Evolutionary conservation across 2,888 invertebrate species (phyloP).

Genomic region (Acrobasis repandana): DNA sequence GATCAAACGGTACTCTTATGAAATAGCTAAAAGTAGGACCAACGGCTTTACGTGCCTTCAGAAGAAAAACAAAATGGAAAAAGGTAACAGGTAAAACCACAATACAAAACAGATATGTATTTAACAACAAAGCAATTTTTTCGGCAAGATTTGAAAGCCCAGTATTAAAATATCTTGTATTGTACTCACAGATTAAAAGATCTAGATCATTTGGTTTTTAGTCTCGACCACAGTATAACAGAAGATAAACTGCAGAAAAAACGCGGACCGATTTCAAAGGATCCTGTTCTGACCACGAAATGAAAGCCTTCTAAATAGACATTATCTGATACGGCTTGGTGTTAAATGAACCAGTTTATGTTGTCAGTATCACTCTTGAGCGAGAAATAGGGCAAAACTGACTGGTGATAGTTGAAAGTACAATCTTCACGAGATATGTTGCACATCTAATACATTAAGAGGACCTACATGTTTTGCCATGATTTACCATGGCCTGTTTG

Average conservation of each 20-base stretch:
- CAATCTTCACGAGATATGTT: not conserved
- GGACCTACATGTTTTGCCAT: too few relatives aligned
- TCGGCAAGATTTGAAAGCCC: too few relatives aligned
- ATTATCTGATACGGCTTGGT: not conserved
- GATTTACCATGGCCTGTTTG: too few relatives aligned
- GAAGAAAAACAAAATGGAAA: too few relatives aligned
- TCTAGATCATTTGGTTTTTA: not conserved
- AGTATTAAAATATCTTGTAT: too few relatives aligned
- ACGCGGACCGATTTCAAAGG: slow-evolving; percentile 6
- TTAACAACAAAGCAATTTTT: too few relatives aligned
- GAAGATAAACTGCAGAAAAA: not conserved
- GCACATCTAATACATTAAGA: too few relatives aligned
- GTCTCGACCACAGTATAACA: not conserved
- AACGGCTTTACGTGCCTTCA: too few relatives aligned
- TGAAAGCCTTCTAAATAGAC: not conserved
- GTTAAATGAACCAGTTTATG: not conserved
- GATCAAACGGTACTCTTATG: too few relatives aligned
- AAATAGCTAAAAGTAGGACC: too few relatives aligned
- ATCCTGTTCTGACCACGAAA: slow-evolving; percentile 6
- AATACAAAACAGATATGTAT: too few relatives aligned
- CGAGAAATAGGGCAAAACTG: not conserved
- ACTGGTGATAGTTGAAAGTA: not conserved
- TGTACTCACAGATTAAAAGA: not conserved
- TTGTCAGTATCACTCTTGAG: not conserved
- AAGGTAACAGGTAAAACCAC: too few relatives aligned